Base-by-base conservation (phyloP, 2,113 vertebrate species). In the Macaca nemestrina region DNA sequence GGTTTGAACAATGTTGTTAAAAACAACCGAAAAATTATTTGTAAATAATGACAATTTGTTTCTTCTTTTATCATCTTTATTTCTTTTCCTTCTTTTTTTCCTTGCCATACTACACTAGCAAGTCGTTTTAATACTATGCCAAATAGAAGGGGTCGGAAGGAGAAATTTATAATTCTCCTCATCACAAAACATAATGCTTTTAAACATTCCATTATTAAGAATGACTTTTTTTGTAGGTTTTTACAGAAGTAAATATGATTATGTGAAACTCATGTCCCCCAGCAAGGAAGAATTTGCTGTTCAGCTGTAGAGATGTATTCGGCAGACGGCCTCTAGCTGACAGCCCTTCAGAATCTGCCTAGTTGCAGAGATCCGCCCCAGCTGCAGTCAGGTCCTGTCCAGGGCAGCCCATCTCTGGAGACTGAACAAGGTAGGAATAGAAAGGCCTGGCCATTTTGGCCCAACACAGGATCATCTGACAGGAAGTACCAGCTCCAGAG, bases 391-490 rank as follows among this genome's bases (percentile, higher is more conserved):
- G 1, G 1, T 3, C 14, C 45, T 87, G 40, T 14, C 10, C 0
- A 2, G 18, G 45, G 6, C 1, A 30, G 83, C 22, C 9, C 23
- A n/a, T 5, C 6, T 72, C 8, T 13, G 25, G 13, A 22, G 20
- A 50, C 59, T 78, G 59, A 32, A 5, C 5, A 13, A 48, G 5
- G 43, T 2, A 6, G 40, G 0, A 27, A 0, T 5, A 59, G 18
- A 32, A 38, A 55, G 38, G 14, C 3, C 13, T 78, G 27, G 43
- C 6, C 4, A 8, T 22, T 27, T 43, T 11, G 20, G 2, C 40
- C 6, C 27, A 70, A 43, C 8, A 23, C 1, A 2, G 48, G 35
- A 23, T 50, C 7, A 30, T 73, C 20, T 32, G 14, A 12, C 12
- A 30, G 18, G 27, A 7, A n/a, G 2, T 23, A 6, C 5, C 4